Percentiles rank a stretch among this genome's conserved stretches.
These are phyloP conservation scores for Drosophila merina DNA, from an alignment of 2,888 invertebrate genomes.

Conservation along the genomic window DNA sequence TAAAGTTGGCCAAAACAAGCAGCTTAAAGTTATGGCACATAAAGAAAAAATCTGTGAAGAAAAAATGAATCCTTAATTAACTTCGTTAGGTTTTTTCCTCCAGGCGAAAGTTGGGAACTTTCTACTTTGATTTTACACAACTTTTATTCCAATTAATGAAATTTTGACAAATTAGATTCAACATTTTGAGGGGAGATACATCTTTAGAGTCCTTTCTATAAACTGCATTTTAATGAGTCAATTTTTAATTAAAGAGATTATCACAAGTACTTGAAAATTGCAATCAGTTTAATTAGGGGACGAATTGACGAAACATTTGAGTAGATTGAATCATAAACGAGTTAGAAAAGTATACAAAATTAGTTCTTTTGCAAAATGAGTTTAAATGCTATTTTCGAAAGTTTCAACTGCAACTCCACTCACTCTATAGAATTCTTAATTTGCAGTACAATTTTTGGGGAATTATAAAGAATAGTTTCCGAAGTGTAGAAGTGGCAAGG, in stretches of 20 bases:
- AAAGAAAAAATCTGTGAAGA: background rate
- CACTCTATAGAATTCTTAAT: conserved; percentile 18
- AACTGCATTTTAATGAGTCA: background rate
- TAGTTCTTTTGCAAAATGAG: no score
- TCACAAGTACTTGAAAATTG: background rate
- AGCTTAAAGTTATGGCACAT: conserved; percentile 40
- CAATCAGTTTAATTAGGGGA: background rate
- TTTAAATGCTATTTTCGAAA: background rate
- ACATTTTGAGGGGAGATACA: no score
- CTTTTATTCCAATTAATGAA: background rate
- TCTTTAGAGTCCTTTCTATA: background rate
- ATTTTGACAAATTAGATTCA: background rate
- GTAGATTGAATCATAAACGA: no score
- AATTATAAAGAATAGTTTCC: conserved; percentile 18
- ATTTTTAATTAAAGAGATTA: background rate
- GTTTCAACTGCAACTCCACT: background rate
- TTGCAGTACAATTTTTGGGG: conserved; percentile 24
- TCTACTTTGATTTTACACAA: background rate
- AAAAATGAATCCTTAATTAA: background rate
- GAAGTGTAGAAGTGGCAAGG: conserved; percentile 23
- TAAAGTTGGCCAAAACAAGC: conserved; percentile 51
- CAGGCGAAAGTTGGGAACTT: background rate
- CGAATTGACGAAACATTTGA: no score
- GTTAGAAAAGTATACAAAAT: no score
- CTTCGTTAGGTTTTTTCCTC: background rate